These are phyloP conservation scores for Benitochromis conjunctus DNA, from an alignment of 2,113 vertebrate genomes.

Conservation along the genomic window DNA sequence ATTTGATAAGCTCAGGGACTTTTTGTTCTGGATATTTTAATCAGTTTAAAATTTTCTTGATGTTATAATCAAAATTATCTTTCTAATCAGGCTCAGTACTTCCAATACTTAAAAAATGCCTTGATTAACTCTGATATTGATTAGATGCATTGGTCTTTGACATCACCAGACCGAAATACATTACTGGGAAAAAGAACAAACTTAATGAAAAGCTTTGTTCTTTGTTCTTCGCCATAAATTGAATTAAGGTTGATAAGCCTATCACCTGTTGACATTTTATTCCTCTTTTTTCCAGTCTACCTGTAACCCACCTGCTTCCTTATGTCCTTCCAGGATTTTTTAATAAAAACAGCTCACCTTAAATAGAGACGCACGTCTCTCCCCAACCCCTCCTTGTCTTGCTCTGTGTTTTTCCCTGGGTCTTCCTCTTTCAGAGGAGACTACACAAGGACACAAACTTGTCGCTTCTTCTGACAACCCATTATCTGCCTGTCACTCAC, in stretches of 20 bases:
- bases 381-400: neutral
- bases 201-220: conserved; percentile 14
- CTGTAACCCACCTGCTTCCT: neutral
- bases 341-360: conserved; percentile 62
- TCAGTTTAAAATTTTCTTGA: neutral
- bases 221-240: neutral
- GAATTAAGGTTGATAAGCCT: neutral
- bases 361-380: conserved; percentile 27
- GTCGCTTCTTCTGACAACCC: conserved; percentile 78
- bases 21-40: neutral
- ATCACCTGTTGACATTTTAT: conserved; percentile 48
- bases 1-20: neutral
- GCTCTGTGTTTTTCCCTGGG: conserved; percentile 26
- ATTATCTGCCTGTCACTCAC: conserved; percentile 80
- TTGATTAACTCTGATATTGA: neutral
- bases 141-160: neutral
- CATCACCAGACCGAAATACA: neutral
- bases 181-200: neutral
- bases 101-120: neutral
- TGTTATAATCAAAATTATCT: neutral
- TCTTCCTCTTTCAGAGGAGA: conserved; percentile 47
- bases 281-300: neutral
- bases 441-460: conserved; percentile 67
- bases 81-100: neutral
- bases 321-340: conserved; percentile 51